Conservation (phyloP, 1,140 invertebrate species). For the Lutraria rhynchaena region DNA sequence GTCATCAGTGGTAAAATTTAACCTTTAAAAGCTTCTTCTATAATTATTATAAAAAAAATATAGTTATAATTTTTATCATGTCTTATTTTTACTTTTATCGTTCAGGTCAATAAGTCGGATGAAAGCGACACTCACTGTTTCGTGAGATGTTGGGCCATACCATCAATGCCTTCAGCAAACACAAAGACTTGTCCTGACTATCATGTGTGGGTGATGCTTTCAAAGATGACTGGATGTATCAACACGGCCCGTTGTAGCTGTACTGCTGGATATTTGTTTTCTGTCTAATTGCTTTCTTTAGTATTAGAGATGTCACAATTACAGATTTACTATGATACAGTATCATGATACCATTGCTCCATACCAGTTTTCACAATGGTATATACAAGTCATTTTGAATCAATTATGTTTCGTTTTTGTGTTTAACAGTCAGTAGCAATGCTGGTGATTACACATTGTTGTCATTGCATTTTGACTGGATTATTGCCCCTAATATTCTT, state of each 20-base stretch:
- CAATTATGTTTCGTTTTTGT: too few relatives aligned
- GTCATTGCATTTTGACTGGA: too few relatives aligned
- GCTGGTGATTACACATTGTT: too few relatives aligned
- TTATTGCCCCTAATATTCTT: too few relatives aligned
- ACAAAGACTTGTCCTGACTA: constrained; percentile 16
- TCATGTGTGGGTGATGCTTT: constrained; percentile 21
- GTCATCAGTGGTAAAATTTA: not conserved
- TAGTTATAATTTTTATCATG: not conserved
- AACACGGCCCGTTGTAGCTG: constrained; percentile 23
- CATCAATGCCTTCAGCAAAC: constrained; percentile 22
- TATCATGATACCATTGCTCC: too few relatives aligned
- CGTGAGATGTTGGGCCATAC: constrained; percentile 5
- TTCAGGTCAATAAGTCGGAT: constrained; percentile 22
- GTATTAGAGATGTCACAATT: too few relatives aligned
- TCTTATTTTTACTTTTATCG: not conserved
- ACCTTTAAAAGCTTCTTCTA: not conserved
- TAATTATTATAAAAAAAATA: not conserved
- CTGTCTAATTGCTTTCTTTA: too few relatives aligned
- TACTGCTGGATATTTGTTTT: constrained; percentile 2
- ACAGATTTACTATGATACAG: too few relatives aligned
- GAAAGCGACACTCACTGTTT: constrained; percentile 29
- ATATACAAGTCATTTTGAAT: too few relatives aligned
- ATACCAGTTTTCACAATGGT: too few relatives aligned
- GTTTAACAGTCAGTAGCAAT: too few relatives aligned
- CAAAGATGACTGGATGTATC: constrained; percentile 18